Percentiles rank a stretch among this genome's conserved stretches.
Evolutionary conservation across 2,797 vertebrate species (phyloP).

Genomic region (Pipistrellus pipistrellus): DNA sequence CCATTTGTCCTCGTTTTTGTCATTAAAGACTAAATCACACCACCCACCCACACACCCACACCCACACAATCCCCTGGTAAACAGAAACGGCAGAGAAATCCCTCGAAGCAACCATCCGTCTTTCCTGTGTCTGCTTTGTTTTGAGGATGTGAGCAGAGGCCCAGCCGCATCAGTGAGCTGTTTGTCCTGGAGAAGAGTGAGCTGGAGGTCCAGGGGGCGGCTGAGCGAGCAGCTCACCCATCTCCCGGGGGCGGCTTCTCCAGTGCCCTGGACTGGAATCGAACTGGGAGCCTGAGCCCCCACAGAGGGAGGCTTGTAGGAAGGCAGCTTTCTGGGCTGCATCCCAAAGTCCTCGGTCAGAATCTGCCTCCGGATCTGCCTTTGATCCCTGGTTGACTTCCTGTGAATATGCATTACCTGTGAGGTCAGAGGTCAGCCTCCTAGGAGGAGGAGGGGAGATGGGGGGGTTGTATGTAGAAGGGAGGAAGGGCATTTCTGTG

Average conservation of each 20-base stretch:
- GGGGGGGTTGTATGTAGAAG: neutral
- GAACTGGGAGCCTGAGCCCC: neutral
- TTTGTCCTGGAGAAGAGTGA: neutral
- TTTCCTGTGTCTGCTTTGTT: conserved; percentile 55
- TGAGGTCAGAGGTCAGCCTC: neutral
- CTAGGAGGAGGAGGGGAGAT: neutral
- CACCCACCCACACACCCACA: neutral
- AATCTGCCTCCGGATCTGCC: neutral
- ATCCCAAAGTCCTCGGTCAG: neutral
- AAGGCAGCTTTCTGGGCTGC: conserved; percentile 17
- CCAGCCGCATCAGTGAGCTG: neutral
- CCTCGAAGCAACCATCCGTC: conserved; percentile 23
- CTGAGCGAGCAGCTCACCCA: neutral
- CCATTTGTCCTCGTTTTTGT: conserved; percentile 39
- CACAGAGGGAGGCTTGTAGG: neutral
- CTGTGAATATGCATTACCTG: neutral
- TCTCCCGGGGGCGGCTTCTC: neutral
- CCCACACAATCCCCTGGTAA: neutral
- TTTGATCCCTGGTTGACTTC: conserved; percentile 30
- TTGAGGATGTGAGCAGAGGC: conserved; percentile 62
- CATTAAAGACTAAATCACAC: neutral
- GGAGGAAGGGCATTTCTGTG: neutral
- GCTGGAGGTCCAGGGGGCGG: neutral
- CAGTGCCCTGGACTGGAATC: neutral
- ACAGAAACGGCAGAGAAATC: conserved; percentile 45